Evolutionary conservation across 2,888 invertebrate genomes (phyloP).

Genomic region (Anodontia alba): DNA sequence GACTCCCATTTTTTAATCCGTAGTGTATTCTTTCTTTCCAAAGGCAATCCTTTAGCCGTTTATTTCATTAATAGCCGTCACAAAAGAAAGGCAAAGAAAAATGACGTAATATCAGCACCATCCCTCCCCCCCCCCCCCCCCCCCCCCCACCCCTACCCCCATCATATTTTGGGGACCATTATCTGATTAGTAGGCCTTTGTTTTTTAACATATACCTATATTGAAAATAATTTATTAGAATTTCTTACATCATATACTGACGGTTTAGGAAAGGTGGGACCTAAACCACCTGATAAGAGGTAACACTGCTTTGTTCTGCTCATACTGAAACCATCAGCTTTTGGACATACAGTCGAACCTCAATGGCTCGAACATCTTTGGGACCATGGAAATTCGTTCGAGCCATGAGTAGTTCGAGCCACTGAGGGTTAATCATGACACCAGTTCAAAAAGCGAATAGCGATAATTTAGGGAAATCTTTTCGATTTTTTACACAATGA

Average conservation of each 20-base stretch:
- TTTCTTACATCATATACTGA: slow-evolving; percentile 15
- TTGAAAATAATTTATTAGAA: slow-evolving; percentile 1
- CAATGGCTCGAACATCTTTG: too few relatives aligned
- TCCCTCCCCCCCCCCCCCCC: too few relatives aligned
- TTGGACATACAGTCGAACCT: too few relatives aligned
- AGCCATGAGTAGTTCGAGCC: too few relatives aligned
- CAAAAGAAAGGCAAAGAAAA: slow-evolving; percentile 35
- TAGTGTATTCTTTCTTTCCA: too few relatives aligned
- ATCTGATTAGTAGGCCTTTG: slow-evolving; percentile 22
- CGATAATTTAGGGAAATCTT: too few relatives aligned
- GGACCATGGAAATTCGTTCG: neutral
- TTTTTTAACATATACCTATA: slow-evolving; percentile 28
- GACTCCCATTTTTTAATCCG: too few relatives aligned
- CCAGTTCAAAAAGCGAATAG: too few relatives aligned
- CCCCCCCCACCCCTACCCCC: too few relatives aligned
- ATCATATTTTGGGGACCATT: slow-evolving; percentile 26
- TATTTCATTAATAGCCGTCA: neutral
- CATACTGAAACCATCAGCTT: neutral
- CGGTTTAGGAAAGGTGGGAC: slow-evolving; percentile 3
- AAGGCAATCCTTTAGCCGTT: too few relatives aligned
- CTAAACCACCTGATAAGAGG: slow-evolving; percentile 18
- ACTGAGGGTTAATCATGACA: too few relatives aligned
- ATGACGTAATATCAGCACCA: slow-evolving; percentile 23
- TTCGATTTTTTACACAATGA: too few relatives aligned
- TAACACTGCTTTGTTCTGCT: slow-evolving; percentile 18